Conservation (phyloP, 2,797 vertebrate genomes). For the Oryzias sinensis region DNA sequence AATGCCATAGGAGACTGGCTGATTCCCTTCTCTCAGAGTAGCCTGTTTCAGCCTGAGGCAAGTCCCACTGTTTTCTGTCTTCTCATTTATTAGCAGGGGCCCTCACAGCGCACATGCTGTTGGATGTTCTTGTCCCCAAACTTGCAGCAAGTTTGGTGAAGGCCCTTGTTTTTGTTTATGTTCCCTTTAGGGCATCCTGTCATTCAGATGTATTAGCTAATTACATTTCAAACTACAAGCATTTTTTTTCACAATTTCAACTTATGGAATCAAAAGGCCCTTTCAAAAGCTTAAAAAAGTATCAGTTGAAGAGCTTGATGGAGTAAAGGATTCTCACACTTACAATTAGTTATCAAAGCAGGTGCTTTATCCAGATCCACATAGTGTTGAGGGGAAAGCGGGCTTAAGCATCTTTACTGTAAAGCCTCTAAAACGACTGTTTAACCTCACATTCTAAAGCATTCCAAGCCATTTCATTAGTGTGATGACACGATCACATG, state of each 20-base stretch:
- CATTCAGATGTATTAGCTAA: conserved; percentile 10
- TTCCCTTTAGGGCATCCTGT: conserved; percentile 39
- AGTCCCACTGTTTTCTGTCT: conserved; percentile 95
- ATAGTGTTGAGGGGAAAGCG: too few relatives aligned
- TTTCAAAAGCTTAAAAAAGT: too few relatives aligned
- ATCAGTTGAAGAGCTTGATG: too few relatives aligned
- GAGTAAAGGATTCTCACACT: too few relatives aligned
- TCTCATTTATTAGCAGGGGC: conserved; percentile 89
- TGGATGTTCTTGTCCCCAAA: conserved; percentile 95
- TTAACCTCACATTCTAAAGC: too few relatives aligned
- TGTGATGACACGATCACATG: conserved; percentile 24
- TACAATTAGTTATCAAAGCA: too few relatives aligned
- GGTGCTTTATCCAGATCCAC: too few relatives aligned
- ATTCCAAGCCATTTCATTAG: background rate
- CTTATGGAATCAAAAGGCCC: too few relatives aligned
- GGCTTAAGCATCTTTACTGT: too few relatives aligned
- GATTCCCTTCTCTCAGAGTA: conserved; percentile 98
- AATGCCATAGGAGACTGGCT: conserved; percentile 97
- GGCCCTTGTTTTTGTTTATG: conserved; percentile 85
- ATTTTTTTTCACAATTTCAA: background rate
- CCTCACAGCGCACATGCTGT: conserved; percentile 94
- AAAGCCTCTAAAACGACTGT: too few relatives aligned
- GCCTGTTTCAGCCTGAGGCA: conserved; percentile 98
- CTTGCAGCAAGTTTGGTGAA: conserved; percentile 99
- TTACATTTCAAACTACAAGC: background rate